These are phyloP conservation scores for Rhyacophila evoluta DNA, from an alignment of 2,888 invertebrate genomes.

Conservation along the genomic window DNA sequence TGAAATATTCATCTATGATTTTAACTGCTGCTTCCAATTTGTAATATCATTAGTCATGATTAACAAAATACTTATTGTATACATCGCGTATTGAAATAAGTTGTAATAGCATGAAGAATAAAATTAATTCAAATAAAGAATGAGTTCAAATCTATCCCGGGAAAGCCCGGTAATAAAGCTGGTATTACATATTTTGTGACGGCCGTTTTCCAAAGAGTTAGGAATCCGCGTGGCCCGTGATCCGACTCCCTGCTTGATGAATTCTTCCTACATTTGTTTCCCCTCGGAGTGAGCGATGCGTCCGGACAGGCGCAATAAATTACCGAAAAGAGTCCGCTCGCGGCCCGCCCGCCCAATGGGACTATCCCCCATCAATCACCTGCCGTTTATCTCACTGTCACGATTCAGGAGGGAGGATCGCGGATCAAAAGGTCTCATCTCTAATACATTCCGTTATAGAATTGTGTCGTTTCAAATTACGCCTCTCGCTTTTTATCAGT, in stretches of 20 bases:
- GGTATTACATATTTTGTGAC: no score
- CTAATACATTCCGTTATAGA: background rate
- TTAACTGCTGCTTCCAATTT: no score
- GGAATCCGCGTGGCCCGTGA: background rate
- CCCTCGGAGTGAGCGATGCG: constrained; percentile 16
- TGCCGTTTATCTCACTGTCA: constrained; percentile 47
- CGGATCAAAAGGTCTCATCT: constrained; percentile 19
- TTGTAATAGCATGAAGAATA: no score
- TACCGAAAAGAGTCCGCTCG: background rate
- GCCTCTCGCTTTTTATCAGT: background rate
- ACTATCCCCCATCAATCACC: constrained; percentile 45
- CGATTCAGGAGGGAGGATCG: background rate
- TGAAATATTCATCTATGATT: no score
- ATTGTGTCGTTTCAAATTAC: background rate
- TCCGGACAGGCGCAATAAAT: constrained; percentile 1
- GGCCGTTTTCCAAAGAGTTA: no score
- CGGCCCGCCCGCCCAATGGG: constrained; percentile 29
- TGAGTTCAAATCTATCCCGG: no score
- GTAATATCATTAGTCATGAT: no score
- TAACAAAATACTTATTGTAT: no score
- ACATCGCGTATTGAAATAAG: no score
- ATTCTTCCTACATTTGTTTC: background rate
- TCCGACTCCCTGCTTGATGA: background rate
- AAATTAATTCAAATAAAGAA: no score
- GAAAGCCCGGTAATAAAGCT: no score